phyloP scores from a whole-genome alignment of 2,797 vertebrate genomes.

The Acrossocheilus fasciatus region DNA sequence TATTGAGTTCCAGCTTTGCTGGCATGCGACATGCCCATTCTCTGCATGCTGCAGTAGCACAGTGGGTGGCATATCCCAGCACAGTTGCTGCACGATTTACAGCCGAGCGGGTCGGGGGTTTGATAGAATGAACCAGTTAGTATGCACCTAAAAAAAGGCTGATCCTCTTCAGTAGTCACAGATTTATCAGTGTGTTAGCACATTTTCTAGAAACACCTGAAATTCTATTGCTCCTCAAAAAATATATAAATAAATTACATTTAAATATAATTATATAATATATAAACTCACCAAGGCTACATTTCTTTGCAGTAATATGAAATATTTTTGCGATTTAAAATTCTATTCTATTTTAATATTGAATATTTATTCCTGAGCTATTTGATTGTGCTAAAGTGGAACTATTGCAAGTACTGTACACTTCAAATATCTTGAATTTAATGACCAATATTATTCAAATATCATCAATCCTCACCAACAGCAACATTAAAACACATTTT shows the following conservation, averaged over 20 bases:
- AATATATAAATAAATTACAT: background rate
- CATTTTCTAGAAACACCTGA: background rate
- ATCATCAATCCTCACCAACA: background rate
- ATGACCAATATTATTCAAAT: background rate
- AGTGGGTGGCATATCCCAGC: constrained; percentile 79
- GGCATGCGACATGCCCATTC: constrained; percentile 78
- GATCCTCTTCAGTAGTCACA: background rate
- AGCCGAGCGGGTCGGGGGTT: constrained; percentile 74
- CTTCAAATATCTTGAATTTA: background rate
- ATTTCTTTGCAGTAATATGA: background rate
- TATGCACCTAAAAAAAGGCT: constrained; percentile 50
- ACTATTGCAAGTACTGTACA: background rate
- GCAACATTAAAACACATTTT: background rate
- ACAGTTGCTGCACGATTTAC: constrained; percentile 82
- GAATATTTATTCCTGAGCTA: background rate
- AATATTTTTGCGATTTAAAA: background rate
- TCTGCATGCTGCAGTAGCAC: constrained; percentile 72
- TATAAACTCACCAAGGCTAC: background rate
- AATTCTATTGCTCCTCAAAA: background rate
- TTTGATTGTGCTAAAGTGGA: background rate
- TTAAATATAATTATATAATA: background rate
- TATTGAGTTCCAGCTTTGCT: constrained; percentile 78
- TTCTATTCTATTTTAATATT: background rate
- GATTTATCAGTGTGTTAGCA: constrained; percentile 1
- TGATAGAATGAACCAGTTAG: constrained; percentile 79